Evolutionary conservation across 2,888 invertebrate species (phyloP), one percentile per base, ranked within the genome.

Genomic region (Melikaiella ostensackeni): DNA sequence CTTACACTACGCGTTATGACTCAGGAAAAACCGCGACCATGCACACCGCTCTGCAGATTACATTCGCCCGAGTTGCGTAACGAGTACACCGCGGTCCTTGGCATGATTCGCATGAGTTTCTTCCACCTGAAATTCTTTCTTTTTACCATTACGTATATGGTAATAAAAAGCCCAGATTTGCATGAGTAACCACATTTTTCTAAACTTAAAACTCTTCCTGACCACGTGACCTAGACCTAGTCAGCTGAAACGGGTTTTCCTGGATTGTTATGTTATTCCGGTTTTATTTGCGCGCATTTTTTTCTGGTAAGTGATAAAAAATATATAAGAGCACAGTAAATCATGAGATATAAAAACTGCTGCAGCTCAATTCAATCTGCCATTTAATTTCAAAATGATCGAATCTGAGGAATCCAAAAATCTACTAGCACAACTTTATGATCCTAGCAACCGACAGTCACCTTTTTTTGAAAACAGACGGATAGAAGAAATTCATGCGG

Each of bases 61-160:
- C 83, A 83, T 81, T 79, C 80, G 76, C 80, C 80, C 76, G 80
- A 64, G 61, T 75, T 75, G 75, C 35, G 24, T 59, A 75, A 75
- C 33, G 24, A 42, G 16, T n/a, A 64, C 38, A 64, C 42, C 24
- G 1, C 70, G 83, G 82, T 82, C 84, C 83, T 84, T 83, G 84
- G 81, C 83, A 84, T 81, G 81, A 82, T 84, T 85, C 81, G 79
- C 82, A 80, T 64, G 19, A 38, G n/a, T 57, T 55, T 55, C 21
- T 33, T 27, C 8, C 24, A 42, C 5, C 64, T 64, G 16, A 27
- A 27, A 21, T 55, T 55, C n/a, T 55, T 55, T 55, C 21, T 0
- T 21, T 9, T 21, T 3, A 55, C 3, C 21, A 21, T 55, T 55
- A 11, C 21, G 16, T 16, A 11, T 9, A 21, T 8, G 4, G 21